These are phyloP conservation scores for Sylvia borin DNA, from an alignment of 2,797 vertebrate genomes.

Conservation along the genomic window DNA sequence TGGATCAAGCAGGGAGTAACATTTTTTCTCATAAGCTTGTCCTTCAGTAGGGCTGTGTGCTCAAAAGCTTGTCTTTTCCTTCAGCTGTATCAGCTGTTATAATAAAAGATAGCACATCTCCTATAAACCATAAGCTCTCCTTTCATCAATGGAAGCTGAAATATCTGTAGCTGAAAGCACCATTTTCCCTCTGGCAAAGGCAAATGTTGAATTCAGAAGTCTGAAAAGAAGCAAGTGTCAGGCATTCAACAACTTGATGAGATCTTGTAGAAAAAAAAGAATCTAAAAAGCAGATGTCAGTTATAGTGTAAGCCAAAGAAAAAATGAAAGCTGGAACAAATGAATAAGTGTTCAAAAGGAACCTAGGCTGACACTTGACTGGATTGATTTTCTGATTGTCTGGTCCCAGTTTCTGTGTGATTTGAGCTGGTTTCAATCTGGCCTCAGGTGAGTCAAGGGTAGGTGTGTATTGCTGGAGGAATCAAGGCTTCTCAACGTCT, in stretches of 20 bases:
- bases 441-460: fast-evolving
- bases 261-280: not conserved
- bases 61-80: not conserved
- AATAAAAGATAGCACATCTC: not conserved
- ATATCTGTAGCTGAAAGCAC: not conserved
- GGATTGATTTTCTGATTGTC: not conserved
- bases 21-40: not conserved
- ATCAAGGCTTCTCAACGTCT: not conserved
- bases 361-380: not conserved
- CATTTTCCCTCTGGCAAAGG: not conserved
- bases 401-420: not conserved
- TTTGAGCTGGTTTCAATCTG: not conserved
- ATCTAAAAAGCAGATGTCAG: not conserved
- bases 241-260: not conserved
- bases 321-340: not conserved
- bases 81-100: not conserved
- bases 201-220: not conserved
- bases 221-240: slow-evolving; percentile 9
- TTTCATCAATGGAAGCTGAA: not conserved
- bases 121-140: not conserved
- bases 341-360: not conserved
- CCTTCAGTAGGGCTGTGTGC: not conserved
- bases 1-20: not conserved
- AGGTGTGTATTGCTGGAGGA: not conserved
- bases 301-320: not conserved